Conservation (phyloP, 1,140 invertebrate genomes). For the Oppia nitens region DNA sequence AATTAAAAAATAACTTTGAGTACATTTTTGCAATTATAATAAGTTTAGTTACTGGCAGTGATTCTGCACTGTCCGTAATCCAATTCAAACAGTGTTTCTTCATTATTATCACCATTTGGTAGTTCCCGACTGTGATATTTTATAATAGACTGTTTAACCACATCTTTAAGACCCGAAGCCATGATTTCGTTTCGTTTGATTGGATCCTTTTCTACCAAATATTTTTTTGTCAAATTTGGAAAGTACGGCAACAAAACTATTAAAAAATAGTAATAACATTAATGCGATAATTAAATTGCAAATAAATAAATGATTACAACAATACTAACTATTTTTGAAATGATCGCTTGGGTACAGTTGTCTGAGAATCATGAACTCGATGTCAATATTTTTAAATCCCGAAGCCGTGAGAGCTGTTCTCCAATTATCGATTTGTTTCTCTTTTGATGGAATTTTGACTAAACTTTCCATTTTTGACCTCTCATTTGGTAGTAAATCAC, state of each 20-base stretch:
- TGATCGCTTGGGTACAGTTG: conserved; percentile 5
- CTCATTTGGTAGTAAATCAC: not conserved
- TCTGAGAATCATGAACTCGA: conserved; percentile 1
- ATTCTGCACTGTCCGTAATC: conserved; percentile 8
- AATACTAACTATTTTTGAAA: conserved; percentile 4
- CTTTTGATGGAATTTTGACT: conserved; percentile 1
- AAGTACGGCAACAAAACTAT: conserved; percentile 8
- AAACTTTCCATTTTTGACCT: not conserved
- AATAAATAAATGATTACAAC: not conserved
- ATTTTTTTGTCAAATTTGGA: conserved; percentile 14
- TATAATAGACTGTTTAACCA: conserved; percentile 4
- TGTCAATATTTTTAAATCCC: not conserved
- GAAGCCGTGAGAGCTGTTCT: not conserved
- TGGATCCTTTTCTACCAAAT: conserved; percentile 7
- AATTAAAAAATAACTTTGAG: no score
- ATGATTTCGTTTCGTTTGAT: conserved; percentile 6
- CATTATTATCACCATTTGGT: not conserved
- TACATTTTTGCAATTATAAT: not conserved
- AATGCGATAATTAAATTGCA: not conserved
- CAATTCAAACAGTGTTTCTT: conserved; percentile 1
- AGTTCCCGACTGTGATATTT: conserved; percentile 3
- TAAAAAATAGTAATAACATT: no score
- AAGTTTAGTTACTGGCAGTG: conserved; percentile 1
- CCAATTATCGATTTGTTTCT: conserved; percentile 6
- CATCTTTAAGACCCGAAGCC: conserved; percentile 4